A percentile compares a stretch with the other conserved stretches of the same genome.
phyloP scores from a whole-genome alignment of 2,113 vertebrate species.

The Pituophis catenifer region DNA sequence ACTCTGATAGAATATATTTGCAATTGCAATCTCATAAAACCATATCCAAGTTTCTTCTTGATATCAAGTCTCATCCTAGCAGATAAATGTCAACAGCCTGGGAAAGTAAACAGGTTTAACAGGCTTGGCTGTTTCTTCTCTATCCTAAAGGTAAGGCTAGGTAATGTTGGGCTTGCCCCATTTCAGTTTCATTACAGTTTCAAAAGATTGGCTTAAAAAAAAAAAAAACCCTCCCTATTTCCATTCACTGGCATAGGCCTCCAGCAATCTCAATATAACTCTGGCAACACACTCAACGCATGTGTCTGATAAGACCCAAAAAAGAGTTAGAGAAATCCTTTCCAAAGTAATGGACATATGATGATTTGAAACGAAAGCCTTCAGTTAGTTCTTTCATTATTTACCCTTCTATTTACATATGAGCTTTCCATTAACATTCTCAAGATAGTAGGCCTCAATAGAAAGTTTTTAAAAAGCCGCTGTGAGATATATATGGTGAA shows the following conservation, averaged over 20 bases:
- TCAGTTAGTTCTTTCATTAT: not conserved
- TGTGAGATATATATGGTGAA: not conserved
- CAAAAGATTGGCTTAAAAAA: constrained; percentile 15
- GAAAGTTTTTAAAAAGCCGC: not conserved
- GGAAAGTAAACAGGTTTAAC: constrained; percentile 60
- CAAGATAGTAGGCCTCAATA: not conserved
- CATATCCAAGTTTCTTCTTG: constrained; percentile 53
- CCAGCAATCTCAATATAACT: constrained; percentile 17
- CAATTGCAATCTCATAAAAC: constrained; percentile 19
- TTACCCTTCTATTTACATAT: not conserved
- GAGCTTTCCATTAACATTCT: not conserved
- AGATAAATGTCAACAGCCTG: constrained; percentile 51
- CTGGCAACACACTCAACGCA: not conserved
- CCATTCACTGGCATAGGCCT: constrained; percentile 1
- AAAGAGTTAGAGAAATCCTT: not conserved
- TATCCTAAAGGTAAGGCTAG: constrained; percentile 50
- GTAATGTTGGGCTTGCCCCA: constrained; percentile 52
- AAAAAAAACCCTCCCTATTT: not conserved
- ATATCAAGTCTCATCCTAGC: constrained; percentile 41
- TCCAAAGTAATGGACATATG: not conserved
- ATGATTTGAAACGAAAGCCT: not conserved
- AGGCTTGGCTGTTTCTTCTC: constrained; percentile 53
- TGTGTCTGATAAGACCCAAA: not conserved
- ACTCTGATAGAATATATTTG: not conserved
- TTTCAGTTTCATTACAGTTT: constrained; percentile 50